These are phyloP conservation scores for Lagopus muta DNA, from an alignment of 2,113 vertebrate genomes.

Conservation along the genomic window DNA sequence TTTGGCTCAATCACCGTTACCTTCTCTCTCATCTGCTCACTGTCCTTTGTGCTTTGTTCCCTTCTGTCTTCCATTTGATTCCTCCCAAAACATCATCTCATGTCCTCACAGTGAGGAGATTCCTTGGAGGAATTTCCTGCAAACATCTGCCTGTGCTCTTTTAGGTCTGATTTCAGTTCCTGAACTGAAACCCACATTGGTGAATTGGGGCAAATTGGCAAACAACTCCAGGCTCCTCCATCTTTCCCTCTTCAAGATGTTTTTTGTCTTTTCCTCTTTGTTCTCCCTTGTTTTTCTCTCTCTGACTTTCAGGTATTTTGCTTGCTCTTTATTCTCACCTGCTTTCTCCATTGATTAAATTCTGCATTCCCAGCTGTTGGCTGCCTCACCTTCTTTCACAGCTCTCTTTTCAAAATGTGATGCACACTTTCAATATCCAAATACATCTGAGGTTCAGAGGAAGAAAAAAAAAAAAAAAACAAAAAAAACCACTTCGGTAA, in stretches of 20 bases:
- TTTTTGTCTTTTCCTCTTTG: not conserved
- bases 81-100: not conserved
- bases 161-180: not conserved
- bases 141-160: not conserved
- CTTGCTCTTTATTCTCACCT: not conserved
- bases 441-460: not conserved
- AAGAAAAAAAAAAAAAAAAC: not conserved
- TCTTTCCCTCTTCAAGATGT: not conserved
- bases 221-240: not conserved
- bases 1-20: not conserved
- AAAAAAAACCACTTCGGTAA: not conserved
- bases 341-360: not conserved
- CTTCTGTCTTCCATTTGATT: not conserved
- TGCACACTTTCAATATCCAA: not conserved
- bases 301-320: not conserved
- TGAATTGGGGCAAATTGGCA: not conserved
- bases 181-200: not conserved
- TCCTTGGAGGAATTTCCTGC: not conserved
- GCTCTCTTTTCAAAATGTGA: not conserved
- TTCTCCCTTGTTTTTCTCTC: not conserved
- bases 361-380: not conserved
- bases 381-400: not conserved
- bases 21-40: not conserved
- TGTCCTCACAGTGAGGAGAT: not conserved
- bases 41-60: not conserved